A percentile compares a stretch with the other conserved stretches of the same genome.
Conservation (phyloP, 2,113 vertebrate genomes). For the Acanthochromis polyacanthus region DNA sequence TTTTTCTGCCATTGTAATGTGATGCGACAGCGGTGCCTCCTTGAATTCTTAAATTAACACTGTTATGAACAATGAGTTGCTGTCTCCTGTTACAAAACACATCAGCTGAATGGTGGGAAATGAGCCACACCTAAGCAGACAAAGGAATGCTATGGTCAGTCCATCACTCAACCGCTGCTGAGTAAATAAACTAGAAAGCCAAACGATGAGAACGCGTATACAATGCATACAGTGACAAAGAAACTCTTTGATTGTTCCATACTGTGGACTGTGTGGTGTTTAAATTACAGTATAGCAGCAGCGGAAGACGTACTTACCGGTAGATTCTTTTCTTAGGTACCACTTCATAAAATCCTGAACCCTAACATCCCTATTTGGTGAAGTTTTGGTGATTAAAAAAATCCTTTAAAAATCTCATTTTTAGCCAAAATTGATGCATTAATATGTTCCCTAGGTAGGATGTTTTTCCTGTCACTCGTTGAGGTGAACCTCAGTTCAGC, state of each 20-base stretch:
- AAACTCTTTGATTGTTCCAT: not conserved
- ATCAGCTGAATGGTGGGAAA: constrained; percentile 74
- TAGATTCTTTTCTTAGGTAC: too few relatives aligned
- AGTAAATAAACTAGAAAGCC: constrained; percentile 58
- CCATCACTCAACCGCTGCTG: constrained; percentile 56
- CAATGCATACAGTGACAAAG: constrained; percentile 14
- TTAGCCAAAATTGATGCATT: too few relatives aligned
- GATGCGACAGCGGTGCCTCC: constrained; percentile 2
- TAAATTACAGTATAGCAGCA: not conserved
- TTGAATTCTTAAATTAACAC: constrained; percentile 56
- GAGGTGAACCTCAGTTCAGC: too few relatives aligned
- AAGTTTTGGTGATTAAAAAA: too few relatives aligned
- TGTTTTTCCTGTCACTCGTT: too few relatives aligned
- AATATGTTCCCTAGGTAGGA: too few relatives aligned
- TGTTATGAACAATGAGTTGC: constrained; percentile 53
- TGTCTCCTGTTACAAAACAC: constrained; percentile 60
- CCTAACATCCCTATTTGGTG: too few relatives aligned
- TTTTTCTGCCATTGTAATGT: constrained; percentile 16
- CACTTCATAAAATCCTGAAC: too few relatives aligned
- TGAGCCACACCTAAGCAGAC: constrained; percentile 63
- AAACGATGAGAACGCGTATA: constrained; percentile 30
- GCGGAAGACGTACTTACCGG: not conserved
- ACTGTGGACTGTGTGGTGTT: not conserved
- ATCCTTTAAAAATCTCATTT: too few relatives aligned
- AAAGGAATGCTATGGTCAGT: constrained; percentile 55